Evolutionary conservation across 30 jellyfish, hydroid and myxozoan species (phyloP).

Genomic region (Mastigias papua): DNA sequence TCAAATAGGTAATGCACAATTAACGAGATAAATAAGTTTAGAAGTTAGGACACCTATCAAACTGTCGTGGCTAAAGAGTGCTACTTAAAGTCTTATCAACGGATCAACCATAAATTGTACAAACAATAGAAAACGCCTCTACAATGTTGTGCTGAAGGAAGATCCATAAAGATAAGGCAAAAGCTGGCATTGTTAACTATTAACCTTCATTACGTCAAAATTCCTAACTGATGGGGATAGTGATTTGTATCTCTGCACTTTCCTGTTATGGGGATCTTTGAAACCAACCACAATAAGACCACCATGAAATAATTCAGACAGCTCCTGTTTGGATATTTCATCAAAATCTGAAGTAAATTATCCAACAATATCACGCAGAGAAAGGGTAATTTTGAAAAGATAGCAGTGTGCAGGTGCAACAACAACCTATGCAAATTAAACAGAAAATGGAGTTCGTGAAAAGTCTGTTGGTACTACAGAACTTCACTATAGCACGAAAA

Average conservation of each 20-base stretch:
- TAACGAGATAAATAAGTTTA: not conserved
- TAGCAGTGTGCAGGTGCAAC: too few relatives aligned
- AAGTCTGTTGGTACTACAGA: too few relatives aligned
- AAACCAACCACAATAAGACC: not conserved
- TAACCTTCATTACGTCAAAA: not conserved
- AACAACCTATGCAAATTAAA: too few relatives aligned
- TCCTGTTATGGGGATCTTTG: not conserved
- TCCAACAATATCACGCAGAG: too few relatives aligned
- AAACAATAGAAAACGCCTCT: not conserved
- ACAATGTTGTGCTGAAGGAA: not conserved
- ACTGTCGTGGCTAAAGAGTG: not conserved
- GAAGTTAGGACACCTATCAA: not conserved
- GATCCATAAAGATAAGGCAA: constrained; percentile 2
- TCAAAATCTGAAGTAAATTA: too few relatives aligned
- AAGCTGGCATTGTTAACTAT: not conserved
- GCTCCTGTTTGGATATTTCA: not conserved
- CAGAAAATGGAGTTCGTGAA: too few relatives aligned
- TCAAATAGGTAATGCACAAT: not conserved
- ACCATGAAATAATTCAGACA: not conserved
- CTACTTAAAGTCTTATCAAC: not conserved
- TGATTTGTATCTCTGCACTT: not conserved
- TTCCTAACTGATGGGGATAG: constrained; percentile 2
- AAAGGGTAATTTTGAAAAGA: too few relatives aligned
- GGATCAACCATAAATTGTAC: not conserved
- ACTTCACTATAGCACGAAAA: too few relatives aligned